Conservation (phyloP, 2,113 vertebrate species). For the Peromyscus polionotus region DNA sequence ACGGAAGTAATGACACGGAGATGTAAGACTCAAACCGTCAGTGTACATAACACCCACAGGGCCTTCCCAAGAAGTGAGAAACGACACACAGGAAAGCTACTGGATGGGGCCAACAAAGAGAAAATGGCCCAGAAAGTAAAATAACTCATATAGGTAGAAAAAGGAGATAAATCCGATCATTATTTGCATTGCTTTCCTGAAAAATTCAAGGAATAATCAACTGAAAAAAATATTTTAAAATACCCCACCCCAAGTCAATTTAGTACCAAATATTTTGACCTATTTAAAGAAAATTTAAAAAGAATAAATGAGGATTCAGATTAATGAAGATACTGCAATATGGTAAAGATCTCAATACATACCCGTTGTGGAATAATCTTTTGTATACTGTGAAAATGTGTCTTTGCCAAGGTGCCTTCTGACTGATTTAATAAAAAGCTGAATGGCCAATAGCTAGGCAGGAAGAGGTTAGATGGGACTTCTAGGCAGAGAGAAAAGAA, state of each 20-base stretch:
- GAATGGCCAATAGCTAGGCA: too few species aligned
- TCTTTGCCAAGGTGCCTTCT: too few species aligned
- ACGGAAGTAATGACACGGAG: neutral
- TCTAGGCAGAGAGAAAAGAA: too few species aligned
- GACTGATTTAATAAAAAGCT: too few species aligned
- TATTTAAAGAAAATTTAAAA: slow-evolving; percentile 38
- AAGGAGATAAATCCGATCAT: neutral
- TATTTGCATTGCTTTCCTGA: neutral
- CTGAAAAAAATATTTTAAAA: neutral
- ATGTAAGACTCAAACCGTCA: neutral
- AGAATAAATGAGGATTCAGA: neutral
- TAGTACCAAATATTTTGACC: neutral
- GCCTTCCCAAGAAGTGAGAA: neutral
- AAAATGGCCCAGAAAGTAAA: neutral
- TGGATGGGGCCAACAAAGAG: neutral
- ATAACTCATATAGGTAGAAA: neutral
- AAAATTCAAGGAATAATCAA: slow-evolving; percentile 7
- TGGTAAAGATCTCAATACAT: slow-evolving; percentile 15
- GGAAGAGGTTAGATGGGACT: too few species aligned
- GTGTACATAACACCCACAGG: neutral
- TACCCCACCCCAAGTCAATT: neutral
- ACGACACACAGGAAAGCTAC: neutral
- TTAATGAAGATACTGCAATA: neutral
- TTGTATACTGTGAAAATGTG: too few species aligned
- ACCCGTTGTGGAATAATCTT: too few species aligned